A percentile compares a stretch with the other conserved stretches of the same genome.
These are phyloP conservation scores for Alosa alosa DNA, from an alignment of 2,113 vertebrate species.

Conservation along the genomic window DNA sequence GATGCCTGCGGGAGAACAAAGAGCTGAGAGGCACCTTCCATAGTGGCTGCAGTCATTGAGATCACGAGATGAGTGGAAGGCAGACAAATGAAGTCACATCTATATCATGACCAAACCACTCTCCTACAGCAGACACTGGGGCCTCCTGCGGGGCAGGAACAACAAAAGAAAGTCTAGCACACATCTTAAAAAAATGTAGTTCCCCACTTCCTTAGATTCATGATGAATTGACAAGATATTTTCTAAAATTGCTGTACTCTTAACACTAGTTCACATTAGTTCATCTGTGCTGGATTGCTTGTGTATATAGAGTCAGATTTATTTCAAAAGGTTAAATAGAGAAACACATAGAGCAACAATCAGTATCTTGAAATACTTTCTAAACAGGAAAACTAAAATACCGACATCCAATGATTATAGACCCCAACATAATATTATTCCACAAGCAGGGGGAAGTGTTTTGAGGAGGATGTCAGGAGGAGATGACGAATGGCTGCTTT, in stretches of 20 bases:
- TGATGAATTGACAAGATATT: not conserved
- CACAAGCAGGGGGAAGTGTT: not conserved
- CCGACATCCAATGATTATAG: not conserved
- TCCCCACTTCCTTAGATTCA: not conserved
- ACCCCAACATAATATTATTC: not conserved
- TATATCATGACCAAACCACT: not conserved
- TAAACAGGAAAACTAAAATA: not conserved
- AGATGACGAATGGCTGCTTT: not conserved
- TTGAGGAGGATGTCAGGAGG: not conserved
- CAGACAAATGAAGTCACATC: conserved; percentile 8
- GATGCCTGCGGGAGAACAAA: conserved; percentile 67
- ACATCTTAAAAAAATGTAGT: not conserved
- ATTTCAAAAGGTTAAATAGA: not conserved
- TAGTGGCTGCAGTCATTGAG: conserved; percentile 39
- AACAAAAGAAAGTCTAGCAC: not conserved
- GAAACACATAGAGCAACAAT: not conserved
- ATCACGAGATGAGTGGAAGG: conserved; percentile 18
- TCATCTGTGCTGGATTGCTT: not conserved
- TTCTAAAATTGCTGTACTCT: not conserved
- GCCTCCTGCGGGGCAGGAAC: not conserved
- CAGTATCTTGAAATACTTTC: not conserved
- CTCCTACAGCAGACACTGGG: not conserved
- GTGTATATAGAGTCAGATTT: not conserved
- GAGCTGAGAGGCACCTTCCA: conserved; percentile 52
- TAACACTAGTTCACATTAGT: not conserved